These are phyloP conservation scores for Heteronetta atricapilla DNA, from an alignment of 2,113 vertebrate species.

Conservation along the genomic window DNA sequence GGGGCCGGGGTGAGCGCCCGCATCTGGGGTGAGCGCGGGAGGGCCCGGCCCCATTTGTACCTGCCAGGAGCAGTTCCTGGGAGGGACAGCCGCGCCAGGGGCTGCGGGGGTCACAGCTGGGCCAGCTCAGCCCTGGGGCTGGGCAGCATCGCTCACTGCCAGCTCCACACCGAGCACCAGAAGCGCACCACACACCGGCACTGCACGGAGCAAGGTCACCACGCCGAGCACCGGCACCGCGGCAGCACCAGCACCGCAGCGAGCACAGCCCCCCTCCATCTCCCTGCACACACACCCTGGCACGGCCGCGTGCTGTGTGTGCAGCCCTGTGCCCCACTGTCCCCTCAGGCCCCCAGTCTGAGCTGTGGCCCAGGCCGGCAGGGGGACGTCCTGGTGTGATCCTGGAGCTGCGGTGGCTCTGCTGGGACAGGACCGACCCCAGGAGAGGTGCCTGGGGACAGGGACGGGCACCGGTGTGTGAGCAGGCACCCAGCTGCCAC, in stretches of 20 bases:
- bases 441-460: fast-evolving
- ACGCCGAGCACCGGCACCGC: too few species aligned
- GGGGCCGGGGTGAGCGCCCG: background rate
- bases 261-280: background rate
- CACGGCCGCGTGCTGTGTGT: background rate
- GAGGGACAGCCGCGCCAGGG: background rate
- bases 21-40: background rate
- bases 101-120: constrained; percentile 11
- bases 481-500: background rate
- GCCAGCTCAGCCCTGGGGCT: background rate
- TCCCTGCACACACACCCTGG: fast-evolving
- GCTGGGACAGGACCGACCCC: background rate
- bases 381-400: background rate
- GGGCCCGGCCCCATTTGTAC: background rate
- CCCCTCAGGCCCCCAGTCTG: background rate
- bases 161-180: fast-evolving
- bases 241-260: background rate
- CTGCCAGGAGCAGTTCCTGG: constrained; percentile 47
- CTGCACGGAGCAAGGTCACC: background rate
- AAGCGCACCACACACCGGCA: background rate
- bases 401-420: background rate
- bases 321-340: fast-evolving
- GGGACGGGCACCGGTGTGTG: background rate
- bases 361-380: background rate
- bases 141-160: background rate